Base-by-base conservation (phyloP, 2,888 invertebrate species). In the Ophion costatus region DNA sequence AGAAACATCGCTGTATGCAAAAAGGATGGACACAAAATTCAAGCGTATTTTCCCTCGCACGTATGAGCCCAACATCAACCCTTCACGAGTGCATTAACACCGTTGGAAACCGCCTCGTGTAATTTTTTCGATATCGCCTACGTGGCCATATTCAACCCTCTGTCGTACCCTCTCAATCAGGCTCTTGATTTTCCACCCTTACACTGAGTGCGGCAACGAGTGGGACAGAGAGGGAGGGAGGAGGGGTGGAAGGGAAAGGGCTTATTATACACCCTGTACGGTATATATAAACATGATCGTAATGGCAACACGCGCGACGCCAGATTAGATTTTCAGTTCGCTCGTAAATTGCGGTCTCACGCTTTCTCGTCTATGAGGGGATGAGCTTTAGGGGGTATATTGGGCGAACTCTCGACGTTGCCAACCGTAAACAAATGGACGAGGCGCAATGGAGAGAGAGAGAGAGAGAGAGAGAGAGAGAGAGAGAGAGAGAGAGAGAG, bases 281-380 rank as follows among this genome's bases (percentile, higher is more conserved):
- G 71, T 64, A 33, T 51, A 79, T 71, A 84, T 84, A 84, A 88
- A 88, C 87, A 86, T 80, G 87, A 84, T 78, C 86, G 87, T 88
- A 88, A 87, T 82, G 87, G 82, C 84, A 88, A 87, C 86, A 42
- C 45, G 64, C 73, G 81, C 85, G 70, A 83, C 82, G 51, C 76
- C 78, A 85, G 89, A 90, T 87, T 89, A 88, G 87, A 89, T 89
- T 91, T 89, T 89, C 90, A 86, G 88, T 87, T 87, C 85, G 83
- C 57, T 88, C 89, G 87, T 91, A 90, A 91, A 91, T 91, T 86
- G 87, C 80, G 88, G 82, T 74, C 51, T 69, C 80, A 59, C 66
- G 74, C 82, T 66, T 57, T 57, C 56, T 56, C 57, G 10, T 24
- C 56, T 24, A 5, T 45, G 24, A n/a, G 33, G 38, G 51, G 69